Evolutionary conservation across 2,888 invertebrate species (phyloP).

Genomic region (Congeria kusceri): DNA sequence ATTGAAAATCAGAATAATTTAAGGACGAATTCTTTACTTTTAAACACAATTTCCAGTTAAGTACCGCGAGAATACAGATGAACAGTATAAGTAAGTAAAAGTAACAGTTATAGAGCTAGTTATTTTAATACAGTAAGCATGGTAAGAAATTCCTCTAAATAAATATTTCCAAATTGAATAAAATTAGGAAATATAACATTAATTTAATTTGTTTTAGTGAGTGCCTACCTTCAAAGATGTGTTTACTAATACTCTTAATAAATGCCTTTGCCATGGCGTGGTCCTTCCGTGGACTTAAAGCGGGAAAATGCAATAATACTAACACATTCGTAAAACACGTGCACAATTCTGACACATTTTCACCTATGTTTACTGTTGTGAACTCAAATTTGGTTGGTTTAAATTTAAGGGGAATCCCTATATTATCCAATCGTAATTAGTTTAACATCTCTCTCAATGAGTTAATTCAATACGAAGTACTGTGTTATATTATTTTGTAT

Average conservation of each 20-base stretch:
- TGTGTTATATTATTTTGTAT: neutral
- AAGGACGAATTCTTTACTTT: too few species aligned
- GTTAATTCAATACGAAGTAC: neutral
- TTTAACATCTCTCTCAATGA: neutral
- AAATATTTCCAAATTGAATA: too few species aligned
- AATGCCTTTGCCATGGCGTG: slow-evolving; percentile 52
- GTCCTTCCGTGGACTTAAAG: neutral
- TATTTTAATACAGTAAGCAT: too few species aligned
- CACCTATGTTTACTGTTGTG: slow-evolving; percentile 22
- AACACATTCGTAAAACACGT: slow-evolving; percentile 29
- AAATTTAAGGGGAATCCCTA: slow-evolving; percentile 34
- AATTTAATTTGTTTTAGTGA: too few species aligned
- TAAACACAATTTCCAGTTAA: too few species aligned
- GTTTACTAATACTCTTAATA: slow-evolving; percentile 30
- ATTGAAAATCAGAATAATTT: too few species aligned
- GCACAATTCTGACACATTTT: slow-evolving; percentile 29
- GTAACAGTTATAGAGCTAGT: too few species aligned
- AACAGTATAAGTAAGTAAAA: too few species aligned
- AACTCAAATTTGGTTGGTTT: slow-evolving; percentile 55
- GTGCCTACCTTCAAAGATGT: slow-evolving; percentile 29
- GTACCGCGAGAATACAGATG: too few species aligned
- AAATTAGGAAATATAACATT: too few species aligned
- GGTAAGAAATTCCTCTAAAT: too few species aligned
- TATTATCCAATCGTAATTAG: slow-evolving; percentile 55
- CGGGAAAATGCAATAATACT: too few species aligned